Percentiles rank a stretch among this genome's conserved stretches.
Evolutionary conservation across 2,113 vertebrate species (phyloP).

Genomic region (Anarhynchus alexandrinus): DNA sequence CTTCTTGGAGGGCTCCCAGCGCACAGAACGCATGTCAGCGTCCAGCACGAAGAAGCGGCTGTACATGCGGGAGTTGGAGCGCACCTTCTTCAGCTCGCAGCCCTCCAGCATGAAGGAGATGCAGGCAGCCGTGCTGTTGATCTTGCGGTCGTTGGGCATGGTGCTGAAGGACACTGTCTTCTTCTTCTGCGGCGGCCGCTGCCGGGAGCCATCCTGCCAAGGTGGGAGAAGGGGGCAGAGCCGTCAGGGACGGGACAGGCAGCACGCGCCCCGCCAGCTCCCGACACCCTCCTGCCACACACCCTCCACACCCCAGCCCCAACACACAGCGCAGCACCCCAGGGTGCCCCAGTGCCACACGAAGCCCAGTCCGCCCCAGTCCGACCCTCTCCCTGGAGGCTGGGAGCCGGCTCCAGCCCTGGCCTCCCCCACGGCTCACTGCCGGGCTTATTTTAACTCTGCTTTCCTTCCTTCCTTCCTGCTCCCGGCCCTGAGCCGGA

Average conservation of each 20-base stretch:
- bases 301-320: not conserved
- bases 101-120: slow-evolving; percentile 95
- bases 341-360: accelerated
- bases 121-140: slow-evolving; percentile 91
- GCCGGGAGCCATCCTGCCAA: slow-evolving; percentile 85
- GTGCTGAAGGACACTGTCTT: slow-evolving; percentile 94
- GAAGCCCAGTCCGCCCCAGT: not conserved
- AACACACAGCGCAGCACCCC: not conserved
- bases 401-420: not conserved
- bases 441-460: slow-evolving; percentile 54
- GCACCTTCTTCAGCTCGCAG: slow-evolving; percentile 93
- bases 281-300: accelerated
- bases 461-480: slow-evolving; percentile 66
- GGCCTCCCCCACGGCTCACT: not conserved
- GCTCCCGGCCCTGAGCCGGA: slow-evolving; percentile 16
- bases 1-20: slow-evolving; percentile 93
- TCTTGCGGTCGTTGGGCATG: slow-evolving; percentile 89
- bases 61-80: slow-evolving; percentile 93
- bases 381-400: not conserved
- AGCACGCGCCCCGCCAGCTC: accelerated
- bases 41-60: slow-evolving; percentile 91
- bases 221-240: not conserved
- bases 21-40: slow-evolving; percentile 85
- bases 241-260: not conserved
- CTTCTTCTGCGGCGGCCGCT: slow-evolving; percentile 76